These are phyloP conservation scores for Paedocypris micromegethes DNA, from an alignment of 2,797 vertebrate species.

Conservation along the genomic window DNA sequence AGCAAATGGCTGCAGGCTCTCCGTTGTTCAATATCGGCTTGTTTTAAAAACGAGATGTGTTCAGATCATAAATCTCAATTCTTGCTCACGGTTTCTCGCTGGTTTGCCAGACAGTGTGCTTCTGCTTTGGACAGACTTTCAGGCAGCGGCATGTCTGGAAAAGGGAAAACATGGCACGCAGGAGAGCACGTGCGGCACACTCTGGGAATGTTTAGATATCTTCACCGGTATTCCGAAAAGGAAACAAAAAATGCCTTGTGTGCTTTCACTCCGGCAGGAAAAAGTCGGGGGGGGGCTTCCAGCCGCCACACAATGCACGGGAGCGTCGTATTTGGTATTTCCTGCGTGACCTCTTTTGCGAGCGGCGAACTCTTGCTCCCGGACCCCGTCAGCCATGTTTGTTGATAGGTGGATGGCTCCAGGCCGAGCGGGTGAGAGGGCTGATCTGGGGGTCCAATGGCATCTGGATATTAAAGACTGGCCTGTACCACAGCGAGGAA, in stretches of 20 bases:
- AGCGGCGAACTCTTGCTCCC: slow-evolving; percentile 56
- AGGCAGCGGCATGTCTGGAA: slow-evolving; percentile 48
- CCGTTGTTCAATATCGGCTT: neutral
- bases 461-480: slow-evolving; percentile 90
- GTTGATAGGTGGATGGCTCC: slow-evolving; percentile 73
- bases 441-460: slow-evolving; percentile 65
- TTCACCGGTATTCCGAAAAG: slow-evolving; percentile 76
- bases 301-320: slow-evolving; percentile 71
- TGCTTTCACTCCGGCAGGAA: slow-evolving; percentile 61
- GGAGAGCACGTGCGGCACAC: slow-evolving; percentile 83
- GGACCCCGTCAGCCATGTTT: slow-evolving; percentile 74
- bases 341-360: slow-evolving; percentile 71
- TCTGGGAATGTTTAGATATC: slow-evolving; percentile 85
- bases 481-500: slow-evolving; percentile 73
- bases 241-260: slow-evolving; percentile 66
- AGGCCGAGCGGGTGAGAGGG: slow-evolving; percentile 69
- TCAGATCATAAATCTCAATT: slow-evolving; percentile 13
- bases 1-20: neutral
- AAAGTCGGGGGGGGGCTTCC: slow-evolving; percentile 35
- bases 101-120: slow-evolving; percentile 55
- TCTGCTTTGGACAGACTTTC: slow-evolving; percentile 51
- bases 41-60: slow-evolving; percentile 14
- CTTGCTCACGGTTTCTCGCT: slow-evolving; percentile 24
- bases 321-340: slow-evolving; percentile 81
- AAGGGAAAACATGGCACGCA: slow-evolving; percentile 68